Evolutionary conservation across 2,888 invertebrate species (phyloP).

Genomic region (Cheilosia urbana): DNA sequence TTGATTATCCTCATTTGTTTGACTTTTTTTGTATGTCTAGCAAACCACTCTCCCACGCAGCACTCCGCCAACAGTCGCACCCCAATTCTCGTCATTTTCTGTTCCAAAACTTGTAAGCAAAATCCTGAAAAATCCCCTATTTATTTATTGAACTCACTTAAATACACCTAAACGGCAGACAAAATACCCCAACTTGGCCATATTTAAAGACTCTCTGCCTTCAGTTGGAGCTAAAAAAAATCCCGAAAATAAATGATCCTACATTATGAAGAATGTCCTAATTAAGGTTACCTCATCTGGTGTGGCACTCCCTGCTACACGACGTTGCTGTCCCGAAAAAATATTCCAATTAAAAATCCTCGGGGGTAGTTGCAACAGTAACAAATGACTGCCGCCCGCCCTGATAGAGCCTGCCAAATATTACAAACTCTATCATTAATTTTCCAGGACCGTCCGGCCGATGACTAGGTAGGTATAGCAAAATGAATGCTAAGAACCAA

Average conservation of each 20-base stretch:
- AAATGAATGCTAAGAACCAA: background rate
- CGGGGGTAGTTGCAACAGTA: background rate
- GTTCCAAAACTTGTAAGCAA: background rate
- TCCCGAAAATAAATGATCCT: slow-evolving; percentile 43
- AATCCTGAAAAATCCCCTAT: slow-evolving; percentile 45
- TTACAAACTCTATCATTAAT: slow-evolving; percentile 49
- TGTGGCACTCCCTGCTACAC: background rate
- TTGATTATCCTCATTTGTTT: too few species aligned
- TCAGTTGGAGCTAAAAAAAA: background rate
- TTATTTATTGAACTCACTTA: slow-evolving; percentile 46
- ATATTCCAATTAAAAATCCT: slow-evolving; percentile 43
- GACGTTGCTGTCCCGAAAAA: slow-evolving; percentile 7
- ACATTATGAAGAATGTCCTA: slow-evolving; percentile 63
- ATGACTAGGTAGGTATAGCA: background rate
- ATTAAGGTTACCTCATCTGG: slow-evolving; percentile 46
- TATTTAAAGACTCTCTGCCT: background rate
- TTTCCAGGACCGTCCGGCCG: slow-evolving; percentile 17
- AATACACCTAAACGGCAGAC: slow-evolving; percentile 1
- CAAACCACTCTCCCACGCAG: too few species aligned
- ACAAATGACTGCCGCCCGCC: background rate
- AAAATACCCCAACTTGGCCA: background rate
- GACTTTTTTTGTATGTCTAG: too few species aligned
- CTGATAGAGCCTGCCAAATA: slow-evolving; percentile 41
- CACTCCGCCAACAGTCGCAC: background rate
- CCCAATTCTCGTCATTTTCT: background rate